These are phyloP conservation scores for Strigamia crassipes DNA, from an alignment of 2,888 invertebrate genomes.

Conservation along the genomic window DNA sequence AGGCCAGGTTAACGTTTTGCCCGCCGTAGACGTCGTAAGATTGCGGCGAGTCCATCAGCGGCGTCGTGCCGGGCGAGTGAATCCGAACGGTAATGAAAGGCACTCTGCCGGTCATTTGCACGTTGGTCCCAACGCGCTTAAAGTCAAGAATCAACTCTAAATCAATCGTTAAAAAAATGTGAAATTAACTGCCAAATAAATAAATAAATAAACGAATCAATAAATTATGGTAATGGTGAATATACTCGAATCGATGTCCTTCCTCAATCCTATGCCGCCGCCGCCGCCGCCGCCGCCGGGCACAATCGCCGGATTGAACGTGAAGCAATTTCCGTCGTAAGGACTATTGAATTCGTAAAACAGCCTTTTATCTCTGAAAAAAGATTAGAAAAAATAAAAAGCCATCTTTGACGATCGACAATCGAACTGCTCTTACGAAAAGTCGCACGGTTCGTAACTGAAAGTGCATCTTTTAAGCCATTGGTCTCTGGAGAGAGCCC, in stretches of 20 bases:
- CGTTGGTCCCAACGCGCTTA: neutral
- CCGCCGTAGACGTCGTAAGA: neutral
- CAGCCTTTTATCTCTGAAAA: neutral
- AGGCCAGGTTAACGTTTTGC: neutral
- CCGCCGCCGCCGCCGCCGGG: no score
- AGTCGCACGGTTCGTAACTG: neutral
- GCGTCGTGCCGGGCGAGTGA: slow-evolving; percentile 23
- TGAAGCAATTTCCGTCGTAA: slow-evolving; percentile 39
- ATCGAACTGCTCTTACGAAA: neutral
- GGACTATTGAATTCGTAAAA: slow-evolving; percentile 35
- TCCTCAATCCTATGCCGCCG: no score
- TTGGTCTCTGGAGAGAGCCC: neutral
- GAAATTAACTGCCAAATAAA: no score
- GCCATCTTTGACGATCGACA: no score
- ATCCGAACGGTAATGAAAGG: neutral
- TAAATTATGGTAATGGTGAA: no score
- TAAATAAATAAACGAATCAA: no score
- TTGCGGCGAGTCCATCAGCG: neutral
- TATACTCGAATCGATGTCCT: neutral
- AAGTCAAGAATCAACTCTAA: neutral
- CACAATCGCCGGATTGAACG: neutral
- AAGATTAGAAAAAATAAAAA: neutral
- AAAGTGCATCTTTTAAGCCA: neutral
- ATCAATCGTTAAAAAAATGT: no score
- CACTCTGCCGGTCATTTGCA: neutral